phyloP scores from a whole-genome alignment of 2,888 invertebrate species.

The Melinaea marsaeus region DNA sequence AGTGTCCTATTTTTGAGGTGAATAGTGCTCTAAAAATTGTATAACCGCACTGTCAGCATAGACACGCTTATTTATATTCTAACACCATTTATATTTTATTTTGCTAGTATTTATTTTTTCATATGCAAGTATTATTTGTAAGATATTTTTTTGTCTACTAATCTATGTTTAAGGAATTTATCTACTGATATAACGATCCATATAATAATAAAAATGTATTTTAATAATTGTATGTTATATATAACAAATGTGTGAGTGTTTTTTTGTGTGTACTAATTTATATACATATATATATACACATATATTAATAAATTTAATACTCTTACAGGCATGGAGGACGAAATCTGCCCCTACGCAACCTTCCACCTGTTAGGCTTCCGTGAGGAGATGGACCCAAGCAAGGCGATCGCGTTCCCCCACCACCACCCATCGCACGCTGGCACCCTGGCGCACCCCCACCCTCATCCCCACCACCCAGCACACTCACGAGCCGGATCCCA shows the following conservation, averaged over 20 bases:
- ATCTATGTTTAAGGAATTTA: no score
- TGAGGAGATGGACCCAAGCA: constrained; percentile 95
- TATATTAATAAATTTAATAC: background rate
- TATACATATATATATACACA: background rate
- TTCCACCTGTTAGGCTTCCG: constrained; percentile 97
- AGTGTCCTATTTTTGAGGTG: no score
- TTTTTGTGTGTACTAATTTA: background rate
- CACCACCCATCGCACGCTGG: constrained; percentile 88
- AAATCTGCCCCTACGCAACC: constrained; percentile 97
- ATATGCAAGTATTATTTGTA: background rate
- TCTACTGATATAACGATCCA: no score
- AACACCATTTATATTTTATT: constrained; percentile 45
- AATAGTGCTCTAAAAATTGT: no score
- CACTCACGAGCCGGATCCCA: constrained; percentile 93
- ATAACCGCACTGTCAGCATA: background rate
- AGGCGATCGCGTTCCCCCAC: constrained; percentile 92
- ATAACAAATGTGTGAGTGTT: background rate
- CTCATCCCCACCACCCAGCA: constrained; percentile 84
- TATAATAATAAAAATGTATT: no score
- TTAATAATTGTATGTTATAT: no score
- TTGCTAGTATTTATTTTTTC: constrained; percentile 35
- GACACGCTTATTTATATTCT: constrained; percentile 42
- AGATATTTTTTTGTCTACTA: background rate
- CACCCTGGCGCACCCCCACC: constrained; percentile 88
- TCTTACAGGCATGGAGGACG: constrained; percentile 91